A percentile compares a stretch with the other conserved stretches of the same genome.
Evolutionary conservation across 2,113 vertebrate genomes (phyloP).

Genomic region (Tetrao urogallus): DNA sequence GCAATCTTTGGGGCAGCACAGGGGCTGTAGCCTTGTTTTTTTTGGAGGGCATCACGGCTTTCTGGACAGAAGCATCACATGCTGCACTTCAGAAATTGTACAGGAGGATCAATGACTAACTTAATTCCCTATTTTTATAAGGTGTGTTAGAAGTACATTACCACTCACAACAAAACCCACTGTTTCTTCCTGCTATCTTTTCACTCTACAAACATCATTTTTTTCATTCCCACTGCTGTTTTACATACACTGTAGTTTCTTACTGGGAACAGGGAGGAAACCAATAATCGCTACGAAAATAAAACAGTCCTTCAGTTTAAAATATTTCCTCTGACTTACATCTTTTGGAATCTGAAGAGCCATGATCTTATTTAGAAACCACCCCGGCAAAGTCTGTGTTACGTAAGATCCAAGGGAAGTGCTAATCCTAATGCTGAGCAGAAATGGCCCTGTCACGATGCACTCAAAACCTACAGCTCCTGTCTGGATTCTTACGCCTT

Average conservation of each 20-base stretch:
- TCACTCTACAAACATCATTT: neutral
- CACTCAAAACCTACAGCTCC: conserved; percentile 14
- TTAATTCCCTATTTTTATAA: neutral
- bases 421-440: conserved; percentile 4
- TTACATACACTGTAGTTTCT: neutral
- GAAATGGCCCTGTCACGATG: conserved; percentile 37
- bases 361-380: conserved; percentile 53
- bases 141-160: neutral
- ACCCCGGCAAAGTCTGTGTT: conserved; percentile 13
- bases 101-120: neutral
- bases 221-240: neutral
- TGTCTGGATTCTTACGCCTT: neutral
- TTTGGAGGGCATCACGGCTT: neutral
- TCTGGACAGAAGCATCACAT: neutral
- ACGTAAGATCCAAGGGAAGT: neutral
- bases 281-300: neutral
- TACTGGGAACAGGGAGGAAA: neutral
- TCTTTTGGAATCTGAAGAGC: neutral
- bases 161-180: neutral
- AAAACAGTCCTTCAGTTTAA: neutral
- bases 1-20: neutral
- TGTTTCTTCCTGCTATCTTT: neutral
- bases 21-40: neutral
- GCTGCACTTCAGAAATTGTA: fast-evolving
- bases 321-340: conserved; percentile 5